A percentile compares a stretch with the other conserved stretches of the same genome.
Conservation (phyloP, 2,113 vertebrate species). For the Gasterosteus aculeatus region DNA sequence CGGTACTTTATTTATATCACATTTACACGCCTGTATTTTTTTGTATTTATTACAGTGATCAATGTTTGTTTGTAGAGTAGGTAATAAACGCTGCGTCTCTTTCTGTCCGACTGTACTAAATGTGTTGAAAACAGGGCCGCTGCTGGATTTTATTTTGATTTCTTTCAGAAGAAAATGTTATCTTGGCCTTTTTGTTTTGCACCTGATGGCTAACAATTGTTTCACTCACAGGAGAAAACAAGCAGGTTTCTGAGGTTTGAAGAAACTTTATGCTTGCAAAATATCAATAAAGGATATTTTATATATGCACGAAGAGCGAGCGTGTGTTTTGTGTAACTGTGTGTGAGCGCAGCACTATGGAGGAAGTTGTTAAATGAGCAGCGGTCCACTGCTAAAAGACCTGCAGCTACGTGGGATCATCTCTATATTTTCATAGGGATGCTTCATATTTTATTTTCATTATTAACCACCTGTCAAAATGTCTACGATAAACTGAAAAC, state of each 20-base stretch:
- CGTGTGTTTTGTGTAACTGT: constrained; percentile 6
- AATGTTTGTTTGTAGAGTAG: constrained; percentile 64
- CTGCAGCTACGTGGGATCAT: neutral
- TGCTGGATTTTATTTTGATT: constrained; percentile 63
- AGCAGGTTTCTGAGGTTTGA: constrained; percentile 27
- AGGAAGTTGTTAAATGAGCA: neutral
- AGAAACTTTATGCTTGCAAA: constrained; percentile 74
- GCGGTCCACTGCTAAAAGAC: neutral
- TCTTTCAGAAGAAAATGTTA: constrained; percentile 38
- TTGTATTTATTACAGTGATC: constrained; percentile 79
- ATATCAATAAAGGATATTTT: constrained; percentile 83
- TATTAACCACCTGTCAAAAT: neutral
- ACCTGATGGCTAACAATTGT: constrained; percentile 39
- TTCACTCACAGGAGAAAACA: constrained; percentile 19
- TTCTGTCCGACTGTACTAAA: constrained; percentile 62
- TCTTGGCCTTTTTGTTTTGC: constrained; percentile 43
- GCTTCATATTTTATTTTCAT: neutral
- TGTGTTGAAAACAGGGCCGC: constrained; percentile 62
- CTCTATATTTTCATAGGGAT: neutral
- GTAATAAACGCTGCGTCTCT: constrained; percentile 54
- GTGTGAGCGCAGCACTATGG: neutral
- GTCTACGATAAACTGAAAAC: constrained; percentile 1
- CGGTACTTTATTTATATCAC: constrained; percentile 73
- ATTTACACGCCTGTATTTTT: constrained; percentile 62
- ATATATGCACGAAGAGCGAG: constrained; percentile 56